These are phyloP conservation scores for Liodrosophila aerea DNA, from an alignment of 2,888 invertebrate genomes.

Conservation along the genomic window DNA sequence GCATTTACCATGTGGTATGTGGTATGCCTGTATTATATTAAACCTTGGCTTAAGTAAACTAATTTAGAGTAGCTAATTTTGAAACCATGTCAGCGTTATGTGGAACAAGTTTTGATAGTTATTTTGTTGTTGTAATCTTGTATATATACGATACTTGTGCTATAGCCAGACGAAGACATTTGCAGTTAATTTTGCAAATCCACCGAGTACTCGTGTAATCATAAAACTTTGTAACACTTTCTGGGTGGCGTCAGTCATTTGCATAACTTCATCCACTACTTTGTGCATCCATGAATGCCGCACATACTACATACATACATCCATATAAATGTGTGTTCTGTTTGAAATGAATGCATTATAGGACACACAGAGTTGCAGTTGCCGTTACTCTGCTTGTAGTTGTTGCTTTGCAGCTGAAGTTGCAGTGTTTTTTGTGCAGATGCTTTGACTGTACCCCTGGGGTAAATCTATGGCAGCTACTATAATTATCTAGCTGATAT, in stretches of 20 bases:
- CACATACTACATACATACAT: background rate
- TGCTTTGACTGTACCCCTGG: background rate
- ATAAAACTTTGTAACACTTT: constrained; percentile 47
- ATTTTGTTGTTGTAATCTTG: background rate
- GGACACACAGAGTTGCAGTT: constrained; percentile 9
- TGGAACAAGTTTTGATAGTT: constrained; percentile 32
- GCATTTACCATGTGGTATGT: no score
- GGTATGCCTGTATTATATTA: constrained; percentile 11
- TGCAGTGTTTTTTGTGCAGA: constrained; percentile 1
- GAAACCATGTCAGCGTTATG: constrained; percentile 9
- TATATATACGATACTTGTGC: background rate
- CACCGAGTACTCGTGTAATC: constrained; percentile 49
- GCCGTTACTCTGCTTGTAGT: constrained; percentile 10
- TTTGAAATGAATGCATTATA: constrained; percentile 36
- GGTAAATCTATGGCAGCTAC: constrained; percentile 4
- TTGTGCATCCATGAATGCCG: background rate
- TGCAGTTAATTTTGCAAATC: constrained; percentile 55
- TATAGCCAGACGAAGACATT: constrained; percentile 18
- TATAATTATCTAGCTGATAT: constrained; percentile 29
- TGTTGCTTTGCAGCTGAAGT: background rate
- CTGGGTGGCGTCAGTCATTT: constrained; percentile 43
- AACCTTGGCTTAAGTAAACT: constrained; percentile 15
- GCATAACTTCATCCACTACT: constrained; percentile 35
- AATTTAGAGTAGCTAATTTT: constrained; percentile 20
- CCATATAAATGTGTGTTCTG: constrained; percentile 2